These are phyloP conservation scores for Epistrophe grossulariae DNA, from an alignment of 2,888 invertebrate species.

Conservation along the genomic window DNA sequence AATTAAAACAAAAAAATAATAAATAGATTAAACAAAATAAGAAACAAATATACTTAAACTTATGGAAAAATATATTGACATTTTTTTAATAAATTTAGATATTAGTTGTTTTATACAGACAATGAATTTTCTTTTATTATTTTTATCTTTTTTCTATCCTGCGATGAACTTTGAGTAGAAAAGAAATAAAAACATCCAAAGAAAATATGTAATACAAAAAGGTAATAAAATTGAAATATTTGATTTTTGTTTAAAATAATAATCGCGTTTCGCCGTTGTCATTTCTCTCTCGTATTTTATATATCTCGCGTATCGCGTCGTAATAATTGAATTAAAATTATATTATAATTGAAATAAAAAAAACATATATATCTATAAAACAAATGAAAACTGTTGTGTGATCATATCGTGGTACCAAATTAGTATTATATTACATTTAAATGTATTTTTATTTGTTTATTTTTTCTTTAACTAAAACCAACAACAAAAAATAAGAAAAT, in stretches of 20 bases:
- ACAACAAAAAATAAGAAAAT: constrained; percentile 14
- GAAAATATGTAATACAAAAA: constrained; percentile 16
- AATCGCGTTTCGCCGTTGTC: constrained; percentile 61
- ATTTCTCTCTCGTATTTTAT: constrained; percentile 62
- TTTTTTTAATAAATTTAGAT: constrained; percentile 69
- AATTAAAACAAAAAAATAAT: constrained; percentile 66
- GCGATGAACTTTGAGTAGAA: constrained; percentile 49
- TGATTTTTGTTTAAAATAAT: constrained; percentile 54
- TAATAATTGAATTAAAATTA: constrained; percentile 61
- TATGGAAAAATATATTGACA: constrained; percentile 77
- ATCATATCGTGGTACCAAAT: constrained; percentile 75
- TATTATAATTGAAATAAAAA: constrained; percentile 24
- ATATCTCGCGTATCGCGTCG: constrained; percentile 69
- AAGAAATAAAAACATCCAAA: constrained; percentile 32
- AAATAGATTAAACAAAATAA: constrained; percentile 60
- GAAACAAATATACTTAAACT: constrained; percentile 67
- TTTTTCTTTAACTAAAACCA: constrained; percentile 22
- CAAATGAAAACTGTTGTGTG: constrained; percentile 70
- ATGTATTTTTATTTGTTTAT: constrained; percentile 42
- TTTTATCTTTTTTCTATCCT: constrained; percentile 38
- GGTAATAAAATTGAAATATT: constrained; percentile 75
- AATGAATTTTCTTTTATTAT: constrained; percentile 33
- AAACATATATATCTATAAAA: constrained; percentile 29
- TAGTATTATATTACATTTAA: constrained; percentile 71
- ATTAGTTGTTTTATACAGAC: constrained; percentile 68